Base-by-base conservation (phyloP, 2,113 vertebrate genomes). In the Motacilla alba region DNA sequence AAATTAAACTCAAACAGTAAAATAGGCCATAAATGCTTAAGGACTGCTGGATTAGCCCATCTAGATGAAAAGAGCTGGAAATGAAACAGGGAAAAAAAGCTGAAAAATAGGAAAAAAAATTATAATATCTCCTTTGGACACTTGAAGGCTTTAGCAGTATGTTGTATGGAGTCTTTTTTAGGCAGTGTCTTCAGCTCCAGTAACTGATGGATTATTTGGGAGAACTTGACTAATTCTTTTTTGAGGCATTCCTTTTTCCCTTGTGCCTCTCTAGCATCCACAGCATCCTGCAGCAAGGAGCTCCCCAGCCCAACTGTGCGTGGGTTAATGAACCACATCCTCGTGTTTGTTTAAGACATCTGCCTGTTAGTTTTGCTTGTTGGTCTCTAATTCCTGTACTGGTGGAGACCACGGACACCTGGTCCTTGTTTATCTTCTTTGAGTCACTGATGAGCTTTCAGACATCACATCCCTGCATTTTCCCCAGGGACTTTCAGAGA, bases 391-490 rank as follows among this genome's bases (percentile, higher is more conserved):
- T 93, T 94, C 79, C 83, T 80, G 53, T 35, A 17, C 83, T 88
- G 59, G 18, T 92, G 72, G 70, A 94, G 43, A 62, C 41, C 70
- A 80, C 0, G 1, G 81, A 89, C 87, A 96, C 92, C 87, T 95
- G 82, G 75, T 73, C 88, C 53, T 93, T 94, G 66, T 93, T 95
- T 94, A 87, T 94, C 84, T 89, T 87, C 87, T 92, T 67, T 16
- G 67, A 93, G 88, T 39, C 37, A 24, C 79, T 43, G 72, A 83
- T 73, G 85, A 78, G 64, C 33, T 93, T 80, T 88, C 7, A 77
- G 63, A 58, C 83, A 64, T 80, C 62, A 19, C 33, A 77, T 58
- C 79, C 46, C 37, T 92, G 9, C 31, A 7, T 58, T 75, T 87
- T 76, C 39, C 74, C 58, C 37, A 39, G 9, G 8, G 70, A 52